Evolutionary conservation across 2,888 invertebrate genomes (phyloP).

Genomic region (Andrena flavipes): DNA sequence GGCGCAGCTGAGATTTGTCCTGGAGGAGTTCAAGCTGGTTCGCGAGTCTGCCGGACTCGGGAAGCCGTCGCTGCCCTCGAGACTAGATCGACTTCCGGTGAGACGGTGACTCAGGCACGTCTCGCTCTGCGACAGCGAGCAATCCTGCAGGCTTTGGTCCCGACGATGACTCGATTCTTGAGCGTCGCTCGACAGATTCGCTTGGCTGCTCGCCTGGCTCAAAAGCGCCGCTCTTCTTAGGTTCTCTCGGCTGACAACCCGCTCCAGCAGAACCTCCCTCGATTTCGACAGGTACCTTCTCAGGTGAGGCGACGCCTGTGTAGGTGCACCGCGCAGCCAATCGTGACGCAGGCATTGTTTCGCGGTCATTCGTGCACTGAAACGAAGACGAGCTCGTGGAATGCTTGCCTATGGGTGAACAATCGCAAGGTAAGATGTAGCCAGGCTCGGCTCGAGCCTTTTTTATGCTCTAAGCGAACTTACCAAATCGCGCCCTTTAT

Average conservation of each 20-base stretch:
- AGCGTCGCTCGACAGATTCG: conserved; percentile 73
- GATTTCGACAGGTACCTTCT: conserved; percentile 86
- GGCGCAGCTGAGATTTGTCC: conserved; percentile 77
- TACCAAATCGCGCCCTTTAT: too few relatives aligned
- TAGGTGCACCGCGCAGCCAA: conserved; percentile 86
- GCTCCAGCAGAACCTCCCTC: conserved; percentile 85
- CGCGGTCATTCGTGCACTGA: conserved; percentile 87
- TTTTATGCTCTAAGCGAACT: too few relatives aligned
- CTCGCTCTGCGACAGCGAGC: conserved; percentile 85
- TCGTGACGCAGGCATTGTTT: conserved; percentile 87
- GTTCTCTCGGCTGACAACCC: conserved; percentile 84
- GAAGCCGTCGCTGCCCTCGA: conserved; percentile 79
- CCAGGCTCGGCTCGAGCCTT: too few relatives aligned
- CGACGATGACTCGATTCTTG: conserved; percentile 51
- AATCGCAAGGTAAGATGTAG: too few relatives aligned
- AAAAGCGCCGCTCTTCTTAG: conserved; percentile 80
- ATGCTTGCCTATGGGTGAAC: neutral
- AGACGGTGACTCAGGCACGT: conserved; percentile 83
- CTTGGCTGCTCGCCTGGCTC: conserved; percentile 81
- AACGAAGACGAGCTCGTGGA: conserved; percentile 60
- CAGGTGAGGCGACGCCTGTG: conserved; percentile 83
- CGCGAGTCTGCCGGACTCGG: conserved; percentile 81
- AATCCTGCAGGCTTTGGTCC: conserved; percentile 70
- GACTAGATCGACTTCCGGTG: conserved; percentile 77
- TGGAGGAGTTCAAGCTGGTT: conserved; percentile 80